Base-by-base conservation (phyloP, 2,888 invertebrate genomes). In the Eupithecia tripunctaria region DNA sequence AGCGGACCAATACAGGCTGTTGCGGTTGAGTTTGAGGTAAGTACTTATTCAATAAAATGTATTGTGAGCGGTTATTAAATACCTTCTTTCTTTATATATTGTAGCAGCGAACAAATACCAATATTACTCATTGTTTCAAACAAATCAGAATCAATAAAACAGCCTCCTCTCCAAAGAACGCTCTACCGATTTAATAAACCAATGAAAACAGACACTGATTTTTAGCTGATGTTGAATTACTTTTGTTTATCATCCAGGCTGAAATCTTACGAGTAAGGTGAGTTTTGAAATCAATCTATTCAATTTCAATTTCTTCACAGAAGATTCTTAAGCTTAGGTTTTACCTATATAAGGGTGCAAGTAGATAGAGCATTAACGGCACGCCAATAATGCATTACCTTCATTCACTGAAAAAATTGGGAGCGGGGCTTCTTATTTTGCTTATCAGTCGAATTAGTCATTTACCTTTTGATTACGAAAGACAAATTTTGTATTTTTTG, bases 121-220 rank as follows among this genome's bases (percentile, higher is more conserved):
- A 43, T 43, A n/a, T n/a, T n/a, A 38, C 67, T 41, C 36, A 68
- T 62, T 59, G 56, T 64, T 70, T 65, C 41, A 18, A 70, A n/a
- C 21, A 64, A 66, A 66, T 66, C 27, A 41, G 18, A 68, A 41
- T 56, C 27, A 59, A 59, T 29, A 51, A 56, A 68, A 68, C 32
- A 43, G 41, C 12, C 12, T 15, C n/a, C n/a, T 38, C 27, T 68
- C 56, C 56, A 56, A 38, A 68, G 68, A 59, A 68, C 38, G 4
- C 2, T 47, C 56, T 25, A 21, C 15, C 0, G 36, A 3, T 21
- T 38, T 7, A 21, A 36, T 36, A 64, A 64, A 21, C 36, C 38
- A 64, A 32, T 12, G 21, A 38, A 64, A 38, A 64, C 38, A 38
- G 56, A 60, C 14, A 41, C 64, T 63, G 18, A 63, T 63, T n/a